Evolutionary conservation across 2,113 vertebrate species (phyloP).

Genomic region (Alosa alosa): DNA sequence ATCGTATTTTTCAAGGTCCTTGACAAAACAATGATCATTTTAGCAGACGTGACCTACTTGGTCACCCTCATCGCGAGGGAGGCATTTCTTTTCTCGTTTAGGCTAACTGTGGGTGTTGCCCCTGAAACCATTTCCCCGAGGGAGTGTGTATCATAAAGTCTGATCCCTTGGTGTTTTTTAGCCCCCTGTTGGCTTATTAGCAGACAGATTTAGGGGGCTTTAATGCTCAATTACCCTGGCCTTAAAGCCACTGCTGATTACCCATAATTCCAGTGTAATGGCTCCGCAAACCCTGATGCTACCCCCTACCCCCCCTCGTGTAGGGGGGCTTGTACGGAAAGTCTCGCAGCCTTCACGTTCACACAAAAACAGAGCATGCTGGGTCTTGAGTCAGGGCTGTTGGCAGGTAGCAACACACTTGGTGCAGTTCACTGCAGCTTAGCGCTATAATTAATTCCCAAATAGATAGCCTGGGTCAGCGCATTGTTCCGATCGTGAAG

Average conservation of each 20-base stretch:
- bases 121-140: background rate
- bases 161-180: slow-evolving; percentile 22
- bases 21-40: background rate
- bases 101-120: background rate
- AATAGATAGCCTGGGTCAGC: slow-evolving; percentile 8
- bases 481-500: background rate
- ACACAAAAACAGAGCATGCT: background rate
- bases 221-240: slow-evolving; percentile 34
- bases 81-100: background rate
- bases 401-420: background rate
- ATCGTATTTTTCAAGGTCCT: slow-evolving; percentile 5
- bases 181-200: slow-evolving; percentile 7
- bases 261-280: slow-evolving; percentile 15
- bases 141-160: slow-evolving; percentile 11
- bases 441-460: background rate
- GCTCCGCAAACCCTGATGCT: background rate
- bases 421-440: background rate
- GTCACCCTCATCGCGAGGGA: background rate
- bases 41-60: background rate
- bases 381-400: background rate
- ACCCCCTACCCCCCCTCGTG: background rate
- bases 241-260: slow-evolving; percentile 25
- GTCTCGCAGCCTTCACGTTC: background rate
- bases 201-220: slow-evolving; percentile 43
- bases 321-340: background rate